A percentile compares a stretch with the other conserved stretches of the same genome.
phyloP scores from a whole-genome alignment of 2,797 vertebrate genomes.

The Malacoraja senta region DNA sequence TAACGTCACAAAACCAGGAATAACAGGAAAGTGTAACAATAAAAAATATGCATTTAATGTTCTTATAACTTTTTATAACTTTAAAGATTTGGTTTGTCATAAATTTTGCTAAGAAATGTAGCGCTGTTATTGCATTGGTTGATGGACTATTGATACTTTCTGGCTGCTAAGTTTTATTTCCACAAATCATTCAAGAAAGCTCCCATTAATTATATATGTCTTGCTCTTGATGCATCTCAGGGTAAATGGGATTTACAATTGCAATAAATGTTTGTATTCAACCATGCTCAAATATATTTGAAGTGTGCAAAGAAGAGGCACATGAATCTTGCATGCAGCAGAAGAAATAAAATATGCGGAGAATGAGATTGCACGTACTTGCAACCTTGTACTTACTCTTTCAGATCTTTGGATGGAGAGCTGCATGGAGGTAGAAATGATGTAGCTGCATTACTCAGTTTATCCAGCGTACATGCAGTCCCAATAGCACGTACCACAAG shows the following conservation, averaged over 20 bases:
- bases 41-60: not conserved
- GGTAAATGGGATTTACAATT: not conserved
- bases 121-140: not conserved
- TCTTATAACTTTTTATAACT: too few species aligned
- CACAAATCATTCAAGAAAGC: not conserved
- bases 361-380: slow-evolving; percentile 37
- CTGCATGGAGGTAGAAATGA: slow-evolving; percentile 73
- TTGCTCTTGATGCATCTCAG: not conserved
- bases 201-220: not conserved
- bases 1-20: not conserved
- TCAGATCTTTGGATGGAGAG: slow-evolving; percentile 93
- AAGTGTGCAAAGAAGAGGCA: not conserved
- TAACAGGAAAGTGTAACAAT: not conserved
- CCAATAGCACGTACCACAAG: slow-evolving; percentile 95
- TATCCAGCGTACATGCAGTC: slow-evolving; percentile 93
- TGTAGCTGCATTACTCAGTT: slow-evolving; percentile 68
- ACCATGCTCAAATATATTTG: not conserved
- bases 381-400: slow-evolving; percentile 85
- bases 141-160: not conserved
- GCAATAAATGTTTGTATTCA: not conserved
- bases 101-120: not conserved
- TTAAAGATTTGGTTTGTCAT: not conserved
- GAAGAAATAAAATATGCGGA: not conserved
- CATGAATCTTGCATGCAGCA: not conserved
- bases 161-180: not conserved